Conservation (phyloP, 2,113 vertebrate species). For the Pitta sordida region DNA sequence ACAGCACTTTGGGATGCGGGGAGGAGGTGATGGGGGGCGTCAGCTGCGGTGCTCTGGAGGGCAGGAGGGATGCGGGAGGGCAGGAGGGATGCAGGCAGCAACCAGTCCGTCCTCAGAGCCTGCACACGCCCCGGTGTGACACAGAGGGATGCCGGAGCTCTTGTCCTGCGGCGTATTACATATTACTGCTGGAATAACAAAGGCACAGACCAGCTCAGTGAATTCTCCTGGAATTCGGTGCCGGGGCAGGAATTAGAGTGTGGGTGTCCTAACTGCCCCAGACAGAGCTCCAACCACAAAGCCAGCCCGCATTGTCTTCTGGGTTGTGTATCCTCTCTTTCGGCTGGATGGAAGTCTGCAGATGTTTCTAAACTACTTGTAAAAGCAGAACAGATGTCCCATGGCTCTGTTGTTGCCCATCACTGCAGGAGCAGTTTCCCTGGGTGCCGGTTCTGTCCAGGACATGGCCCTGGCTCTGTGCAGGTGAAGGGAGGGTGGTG, state of each 20-base stretch:
- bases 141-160: background rate
- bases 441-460: accelerated
- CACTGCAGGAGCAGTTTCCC: background rate
- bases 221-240: background rate
- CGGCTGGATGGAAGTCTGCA: background rate
- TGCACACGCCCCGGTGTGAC: background rate
- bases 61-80: background rate
- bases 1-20: background rate
- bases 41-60: background rate
- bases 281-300: background rate
- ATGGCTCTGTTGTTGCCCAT: background rate
- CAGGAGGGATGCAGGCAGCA: too few species aligned
- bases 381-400: background rate
- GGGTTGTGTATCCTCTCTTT: background rate
- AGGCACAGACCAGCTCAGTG: background rate
- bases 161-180: background rate
- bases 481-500: background rate
- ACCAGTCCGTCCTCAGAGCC: background rate
- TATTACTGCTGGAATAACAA: conserved; percentile 3
- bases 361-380: background rate
- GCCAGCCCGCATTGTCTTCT: background rate
- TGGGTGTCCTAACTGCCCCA: background rate
- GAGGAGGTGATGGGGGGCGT: background rate
- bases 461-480: accelerated
- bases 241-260: background rate